A percentile compares a stretch with the other conserved stretches of the same genome.
Evolutionary conservation across 2,797 vertebrate species (phyloP).

Genomic region (Parauchenoglanis ngamensis): DNA sequence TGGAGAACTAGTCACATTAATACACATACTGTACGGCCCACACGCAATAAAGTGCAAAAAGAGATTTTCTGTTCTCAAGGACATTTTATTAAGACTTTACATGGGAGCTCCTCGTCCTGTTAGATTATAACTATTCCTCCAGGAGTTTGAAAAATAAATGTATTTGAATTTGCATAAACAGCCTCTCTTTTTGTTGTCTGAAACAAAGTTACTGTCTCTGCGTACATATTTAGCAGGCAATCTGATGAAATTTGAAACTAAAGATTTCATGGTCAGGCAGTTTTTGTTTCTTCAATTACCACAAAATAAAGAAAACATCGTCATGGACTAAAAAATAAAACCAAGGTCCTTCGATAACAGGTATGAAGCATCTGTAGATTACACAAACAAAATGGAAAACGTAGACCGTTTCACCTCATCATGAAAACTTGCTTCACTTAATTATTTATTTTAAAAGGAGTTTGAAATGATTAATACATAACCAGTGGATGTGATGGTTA

Average conservation of each 20-base stretch:
- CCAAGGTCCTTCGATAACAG: conserved; percentile 35
- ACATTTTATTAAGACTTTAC: conserved; percentile 72
- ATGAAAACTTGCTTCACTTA: neutral
- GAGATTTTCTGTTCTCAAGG: conserved; percentile 49
- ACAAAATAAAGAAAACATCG: conserved; percentile 23
- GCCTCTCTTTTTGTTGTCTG: conserved; percentile 31
- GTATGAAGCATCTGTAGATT: neutral
- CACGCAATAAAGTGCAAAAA: neutral
- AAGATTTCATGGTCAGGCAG: conserved; percentile 14
- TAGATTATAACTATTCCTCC: conserved; percentile 51
- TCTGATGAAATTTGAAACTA: conserved; percentile 7
- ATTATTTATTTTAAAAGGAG: neutral
- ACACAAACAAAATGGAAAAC: neutral
- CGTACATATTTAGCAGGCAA: conserved; percentile 12
- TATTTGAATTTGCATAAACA: conserved; percentile 53
- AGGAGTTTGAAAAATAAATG: conserved; percentile 65
- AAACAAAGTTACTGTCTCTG: conserved; percentile 29
- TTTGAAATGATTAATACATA: too few species aligned
- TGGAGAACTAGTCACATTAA: neutral
- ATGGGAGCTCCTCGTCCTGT: conserved; percentile 47
- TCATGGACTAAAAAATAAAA: conserved; percentile 25
- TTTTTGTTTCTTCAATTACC: neutral
- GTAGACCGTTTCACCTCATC: neutral
- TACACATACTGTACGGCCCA: neutral
- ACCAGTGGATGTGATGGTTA: conserved; percentile 10